phyloP scores from a whole-genome alignment of 2,888 invertebrate genomes.

The Metopia argyrocephala region DNA sequence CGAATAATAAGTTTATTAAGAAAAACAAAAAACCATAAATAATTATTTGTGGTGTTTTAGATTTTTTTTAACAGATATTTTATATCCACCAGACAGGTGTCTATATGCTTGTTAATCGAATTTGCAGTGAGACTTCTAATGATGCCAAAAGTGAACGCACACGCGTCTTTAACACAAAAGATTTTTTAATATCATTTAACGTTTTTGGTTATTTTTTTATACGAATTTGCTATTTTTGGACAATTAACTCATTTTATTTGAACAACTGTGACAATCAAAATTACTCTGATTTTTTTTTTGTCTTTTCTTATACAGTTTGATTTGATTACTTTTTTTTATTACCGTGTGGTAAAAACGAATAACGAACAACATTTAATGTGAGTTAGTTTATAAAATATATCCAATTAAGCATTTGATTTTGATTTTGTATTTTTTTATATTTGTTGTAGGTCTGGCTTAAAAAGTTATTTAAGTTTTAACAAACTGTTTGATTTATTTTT shows the following conservation, averaged over 20 bases:
- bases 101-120: conserved; percentile 6
- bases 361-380: conserved; percentile 31
- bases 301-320: neutral
- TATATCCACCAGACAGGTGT: neutral
- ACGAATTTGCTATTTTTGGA: conserved; percentile 16
- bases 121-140: conserved; percentile 26
- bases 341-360: neutral
- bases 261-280: neutral
- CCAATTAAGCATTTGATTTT: conserved; percentile 32
- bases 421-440: conserved; percentile 1
- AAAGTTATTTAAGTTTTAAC: no score
- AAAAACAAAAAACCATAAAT: neutral
- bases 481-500: no score
- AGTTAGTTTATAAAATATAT: conserved; percentile 48
- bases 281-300: neutral
- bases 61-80: neutral
- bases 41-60: conserved; percentile 23
- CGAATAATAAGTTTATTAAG: conserved; percentile 46
- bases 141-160: conserved; percentile 56
- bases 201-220: conserved; percentile 6
- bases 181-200: conserved; percentile 11
- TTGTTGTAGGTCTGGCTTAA: neutral
- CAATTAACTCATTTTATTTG: neutral
- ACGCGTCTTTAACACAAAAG: conserved; percentile 28
- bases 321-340: conserved; percentile 13